Conservation (phyloP, 2,888 invertebrate genomes). For the Tetheella fluctuosa region DNA sequence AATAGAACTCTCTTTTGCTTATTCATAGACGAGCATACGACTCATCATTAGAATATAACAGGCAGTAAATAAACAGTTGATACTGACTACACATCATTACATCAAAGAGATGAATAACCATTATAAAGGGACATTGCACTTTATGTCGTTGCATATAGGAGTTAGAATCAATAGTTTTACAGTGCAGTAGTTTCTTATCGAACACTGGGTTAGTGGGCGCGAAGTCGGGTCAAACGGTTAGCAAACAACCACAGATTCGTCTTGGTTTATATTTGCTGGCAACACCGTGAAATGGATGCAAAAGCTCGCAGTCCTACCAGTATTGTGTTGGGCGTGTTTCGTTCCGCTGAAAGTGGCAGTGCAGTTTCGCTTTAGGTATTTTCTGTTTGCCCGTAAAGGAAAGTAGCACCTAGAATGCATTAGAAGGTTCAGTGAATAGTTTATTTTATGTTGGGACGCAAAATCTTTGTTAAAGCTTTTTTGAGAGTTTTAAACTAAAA, state of each 20-base stretch:
- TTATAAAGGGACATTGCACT: constrained; percentile 67
- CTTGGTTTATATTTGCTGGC: constrained; percentile 65
- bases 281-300: constrained; percentile 68
- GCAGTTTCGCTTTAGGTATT: constrained; percentile 39
- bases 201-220: constrained; percentile 79
- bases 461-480: neutral
- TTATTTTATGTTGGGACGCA: neutral
- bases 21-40: constrained; percentile 44
- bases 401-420: constrained; percentile 25
- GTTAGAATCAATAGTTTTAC: constrained; percentile 50
- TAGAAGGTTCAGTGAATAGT: constrained; percentile 18
- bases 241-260: constrained; percentile 73
- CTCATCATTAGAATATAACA: constrained; percentile 42
- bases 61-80: constrained; percentile 81
- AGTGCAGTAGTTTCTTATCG: constrained; percentile 55
- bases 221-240: constrained; percentile 77
- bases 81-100: constrained; percentile 80
- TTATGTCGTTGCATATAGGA: constrained; percentile 52
- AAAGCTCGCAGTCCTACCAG: constrained; percentile 55
- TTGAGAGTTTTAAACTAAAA: neutral
- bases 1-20: constrained; percentile 45
- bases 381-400: constrained; percentile 22
- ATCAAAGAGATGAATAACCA: constrained; percentile 71
- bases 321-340: constrained; percentile 55
- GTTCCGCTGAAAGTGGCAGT: constrained; percentile 55